Percentiles rank a stretch among this genome's conserved stretches.
phyloP scores from a whole-genome alignment of 1,140 invertebrate genomes.

The Pseudoatta argentina region DNA sequence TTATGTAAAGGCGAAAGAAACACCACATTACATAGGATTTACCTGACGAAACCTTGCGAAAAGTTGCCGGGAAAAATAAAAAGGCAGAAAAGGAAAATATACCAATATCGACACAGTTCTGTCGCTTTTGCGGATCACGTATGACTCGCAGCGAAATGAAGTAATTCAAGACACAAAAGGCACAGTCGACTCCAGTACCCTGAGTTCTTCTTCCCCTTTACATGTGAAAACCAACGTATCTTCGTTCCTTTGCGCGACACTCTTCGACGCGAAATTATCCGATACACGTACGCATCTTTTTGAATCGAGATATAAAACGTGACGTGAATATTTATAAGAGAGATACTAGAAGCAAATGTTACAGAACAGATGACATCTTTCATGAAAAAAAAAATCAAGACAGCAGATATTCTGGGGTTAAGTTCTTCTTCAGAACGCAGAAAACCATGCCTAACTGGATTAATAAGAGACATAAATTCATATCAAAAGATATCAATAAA shows the following conservation, averaged over 20 bases:
- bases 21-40: background rate
- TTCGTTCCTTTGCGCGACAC: background rate
- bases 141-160: background rate
- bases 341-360: constrained; percentile 4
- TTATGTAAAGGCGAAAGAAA: constrained; percentile 49
- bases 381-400: constrained; percentile 8
- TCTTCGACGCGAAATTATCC: constrained; percentile 33
- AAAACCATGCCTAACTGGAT: background rate
- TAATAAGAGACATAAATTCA: background rate
- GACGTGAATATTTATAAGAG: constrained; percentile 34
- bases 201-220: background rate
- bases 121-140: background rate
- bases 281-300: constrained; percentile 52
- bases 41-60: background rate
- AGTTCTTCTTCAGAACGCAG: background rate
- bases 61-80: constrained; percentile 3
- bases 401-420: constrained; percentile 1
- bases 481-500: background rate
- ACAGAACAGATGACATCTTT: background rate
- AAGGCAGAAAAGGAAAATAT: background rate
- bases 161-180: constrained; percentile 17
- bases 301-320: constrained; percentile 52
- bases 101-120: background rate
- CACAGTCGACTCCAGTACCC: background rate
- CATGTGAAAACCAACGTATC: background rate